These are phyloP conservation scores for Orientallactaga sibirica DNA, from an alignment of 2,797 vertebrate species.

Conservation along the genomic window DNA sequence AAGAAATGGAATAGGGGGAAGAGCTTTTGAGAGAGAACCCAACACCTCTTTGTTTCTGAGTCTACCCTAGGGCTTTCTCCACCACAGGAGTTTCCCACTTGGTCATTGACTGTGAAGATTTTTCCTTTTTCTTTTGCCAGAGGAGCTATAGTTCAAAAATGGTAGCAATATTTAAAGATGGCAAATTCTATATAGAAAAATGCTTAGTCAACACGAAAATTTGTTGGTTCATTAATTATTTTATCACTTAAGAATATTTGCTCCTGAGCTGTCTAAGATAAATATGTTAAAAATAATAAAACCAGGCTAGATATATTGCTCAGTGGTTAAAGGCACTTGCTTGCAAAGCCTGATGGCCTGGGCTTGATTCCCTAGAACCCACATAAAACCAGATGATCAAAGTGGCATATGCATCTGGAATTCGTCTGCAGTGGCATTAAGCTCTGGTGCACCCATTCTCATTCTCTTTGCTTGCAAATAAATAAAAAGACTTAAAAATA, in stretches of 20 bases:
- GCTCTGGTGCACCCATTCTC: too few species aligned
- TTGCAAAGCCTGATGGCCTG: too few species aligned
- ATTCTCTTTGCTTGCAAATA: too few species aligned
- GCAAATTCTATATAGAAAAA: slow-evolving; percentile 54
- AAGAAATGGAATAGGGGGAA: too few species aligned
- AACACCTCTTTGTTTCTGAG: neutral
- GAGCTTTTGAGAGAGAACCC: neutral
- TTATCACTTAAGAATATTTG: slow-evolving; percentile 62
- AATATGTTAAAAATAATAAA: slow-evolving; percentile 54
- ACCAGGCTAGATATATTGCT: neutral
- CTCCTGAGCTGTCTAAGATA: slow-evolving; percentile 37
- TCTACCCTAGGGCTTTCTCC: neutral
- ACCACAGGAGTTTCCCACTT: neutral
- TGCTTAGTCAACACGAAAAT: neutral
- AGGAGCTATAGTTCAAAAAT: slow-evolving; percentile 27
- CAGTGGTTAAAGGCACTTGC: too few species aligned
- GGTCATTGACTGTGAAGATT: slow-evolving; percentile 19
- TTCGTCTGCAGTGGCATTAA: too few species aligned
- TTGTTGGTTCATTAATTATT: slow-evolving; percentile 43
- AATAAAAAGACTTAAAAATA: too few species aligned
- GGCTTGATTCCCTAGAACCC: too few species aligned
- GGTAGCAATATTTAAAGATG: slow-evolving; percentile 1
- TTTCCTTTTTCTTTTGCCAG: neutral
- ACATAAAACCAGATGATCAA: too few species aligned
- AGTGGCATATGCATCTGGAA: too few species aligned